Conservation (phyloP, 2,888 invertebrate species). For the Rhopalosiphum nymphaeae region DNA sequence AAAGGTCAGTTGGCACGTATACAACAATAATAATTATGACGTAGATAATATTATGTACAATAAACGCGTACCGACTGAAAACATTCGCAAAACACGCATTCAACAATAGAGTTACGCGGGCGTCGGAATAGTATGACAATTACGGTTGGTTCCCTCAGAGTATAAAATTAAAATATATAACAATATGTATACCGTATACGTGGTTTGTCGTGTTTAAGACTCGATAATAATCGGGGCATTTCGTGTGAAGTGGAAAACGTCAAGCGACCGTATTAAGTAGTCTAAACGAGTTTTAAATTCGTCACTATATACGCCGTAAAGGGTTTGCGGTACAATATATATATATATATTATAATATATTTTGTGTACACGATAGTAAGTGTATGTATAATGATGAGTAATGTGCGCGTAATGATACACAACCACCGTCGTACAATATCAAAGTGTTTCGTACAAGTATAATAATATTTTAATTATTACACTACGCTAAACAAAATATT, state of each 20-base stretch:
- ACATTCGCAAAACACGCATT: neutral
- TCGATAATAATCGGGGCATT: neutral
- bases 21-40: neutral
- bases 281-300: conserved; percentile 49
- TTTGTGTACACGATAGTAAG: neutral
- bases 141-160: neutral
- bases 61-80: neutral
- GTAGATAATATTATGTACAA: neutral
- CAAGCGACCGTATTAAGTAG: conserved; percentile 26
- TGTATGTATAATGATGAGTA: neutral
- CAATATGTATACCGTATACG: neutral
- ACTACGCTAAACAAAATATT: neutral
- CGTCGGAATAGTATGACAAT: neutral
- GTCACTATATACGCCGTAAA: neutral
- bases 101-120: neutral
- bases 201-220: neutral
- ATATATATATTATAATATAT: neutral
- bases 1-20: neutral
- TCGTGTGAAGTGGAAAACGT: neutral
- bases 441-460: neutral
- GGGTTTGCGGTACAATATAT: neutral
- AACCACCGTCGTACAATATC: neutral
- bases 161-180: neutral
- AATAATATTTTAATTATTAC: neutral
- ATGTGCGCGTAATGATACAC: neutral